Evolutionary conservation across 2,113 vertebrate species (phyloP).

Genomic region (Solea senegalensis): DNA sequence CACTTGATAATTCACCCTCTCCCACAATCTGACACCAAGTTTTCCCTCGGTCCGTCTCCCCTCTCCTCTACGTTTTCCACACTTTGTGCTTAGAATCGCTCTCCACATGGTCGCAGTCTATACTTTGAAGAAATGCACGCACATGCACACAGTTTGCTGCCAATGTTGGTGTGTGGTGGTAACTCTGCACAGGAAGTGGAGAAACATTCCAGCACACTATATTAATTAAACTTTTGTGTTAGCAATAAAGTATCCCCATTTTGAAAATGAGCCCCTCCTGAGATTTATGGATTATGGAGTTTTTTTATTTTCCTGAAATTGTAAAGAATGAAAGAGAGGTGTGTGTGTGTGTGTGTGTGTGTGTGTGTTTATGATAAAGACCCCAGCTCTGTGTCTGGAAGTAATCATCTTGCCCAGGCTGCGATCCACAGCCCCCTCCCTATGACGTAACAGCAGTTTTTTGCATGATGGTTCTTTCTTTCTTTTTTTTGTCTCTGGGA

Average conservation of each 20-base stretch:
- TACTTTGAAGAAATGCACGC: slow-evolving; percentile 10
- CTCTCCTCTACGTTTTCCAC: slow-evolving; percentile 32
- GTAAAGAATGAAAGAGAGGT: slow-evolving; percentile 13
- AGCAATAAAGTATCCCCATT: slow-evolving; percentile 21
- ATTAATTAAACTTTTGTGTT: slow-evolving; percentile 36
- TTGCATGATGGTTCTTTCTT: slow-evolving; percentile 31
- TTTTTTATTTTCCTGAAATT: slow-evolving; percentile 16
- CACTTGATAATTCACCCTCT: slow-evolving; percentile 49
- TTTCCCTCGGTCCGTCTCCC: slow-evolving; percentile 15
- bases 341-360: slow-evolving; percentile 29
- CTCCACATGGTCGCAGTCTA: slow-evolving; percentile 41
- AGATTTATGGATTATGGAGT: slow-evolving; percentile 35
- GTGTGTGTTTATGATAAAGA: slow-evolving; percentile 69
- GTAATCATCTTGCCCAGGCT: slow-evolving; percentile 75
- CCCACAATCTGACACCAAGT: slow-evolving; percentile 57
- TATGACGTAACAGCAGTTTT: slow-evolving; percentile 78
- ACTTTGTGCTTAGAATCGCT: slow-evolving; percentile 13
- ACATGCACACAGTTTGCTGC: slow-evolving; percentile 15
- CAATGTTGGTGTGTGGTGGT: neutral
- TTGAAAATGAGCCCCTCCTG: slow-evolving; percentile 24
- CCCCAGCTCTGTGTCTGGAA: slow-evolving; percentile 78
- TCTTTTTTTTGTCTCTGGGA: slow-evolving; percentile 24
- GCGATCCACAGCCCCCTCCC: slow-evolving; percentile 71
- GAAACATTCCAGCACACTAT: slow-evolving; percentile 36
- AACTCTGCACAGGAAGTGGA: slow-evolving; percentile 35